Evolutionary conservation across 2,797 vertebrate genomes (phyloP), one percentile per base, ranked within the genome.

Genomic region (Ptychobarbus kaznakovi): DNA sequence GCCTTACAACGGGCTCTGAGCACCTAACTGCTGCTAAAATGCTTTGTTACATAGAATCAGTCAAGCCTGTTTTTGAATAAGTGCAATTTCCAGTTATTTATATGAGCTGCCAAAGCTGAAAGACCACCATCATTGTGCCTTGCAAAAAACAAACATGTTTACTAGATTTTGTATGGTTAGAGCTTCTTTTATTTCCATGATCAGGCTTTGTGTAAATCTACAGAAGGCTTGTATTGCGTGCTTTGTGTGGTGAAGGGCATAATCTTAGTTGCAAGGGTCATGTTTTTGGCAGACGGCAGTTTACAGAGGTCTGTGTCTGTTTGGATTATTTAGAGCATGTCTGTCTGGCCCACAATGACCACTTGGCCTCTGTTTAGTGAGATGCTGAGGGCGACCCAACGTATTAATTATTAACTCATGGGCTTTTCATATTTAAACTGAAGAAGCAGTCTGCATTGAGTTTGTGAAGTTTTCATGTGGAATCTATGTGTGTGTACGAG

Each of bases 361-460:
- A 83, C 79, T 86, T 87, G 86, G 68, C 74, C 81, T 79, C 58
- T 65, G 73, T 75, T 86, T 69, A 65, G 70, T 65, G 70, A 83
- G 44, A 81, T 44, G 25, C 65, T 69, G 68, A 46, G 25, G 70
- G 78, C 0, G 44, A 75, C 74, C 82, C 76, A 83, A 63, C 86
- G 68, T 61, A 84, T 86, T 51, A 87, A 87, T 82, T 83, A 76
- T 83, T 85, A 49, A 82, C 66, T 78, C 75, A 46, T 49, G 18
- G 58, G 46, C 35, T 46, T 70, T 69, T 81, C 15, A 86, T 87
- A 85, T 86, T 88, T 89, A 86, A 87, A 82, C 73, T 66, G 73
- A 15, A 22, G 73, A 69, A 75, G 38, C 32, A 49, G 70, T 77
- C 22, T 78, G 66, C 16, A 18, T 25, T 42, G 22, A 28, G 68